Evolutionary conservation across 1,140 invertebrate species (phyloP).

Genomic region (Macrostomum lignano): DNA sequence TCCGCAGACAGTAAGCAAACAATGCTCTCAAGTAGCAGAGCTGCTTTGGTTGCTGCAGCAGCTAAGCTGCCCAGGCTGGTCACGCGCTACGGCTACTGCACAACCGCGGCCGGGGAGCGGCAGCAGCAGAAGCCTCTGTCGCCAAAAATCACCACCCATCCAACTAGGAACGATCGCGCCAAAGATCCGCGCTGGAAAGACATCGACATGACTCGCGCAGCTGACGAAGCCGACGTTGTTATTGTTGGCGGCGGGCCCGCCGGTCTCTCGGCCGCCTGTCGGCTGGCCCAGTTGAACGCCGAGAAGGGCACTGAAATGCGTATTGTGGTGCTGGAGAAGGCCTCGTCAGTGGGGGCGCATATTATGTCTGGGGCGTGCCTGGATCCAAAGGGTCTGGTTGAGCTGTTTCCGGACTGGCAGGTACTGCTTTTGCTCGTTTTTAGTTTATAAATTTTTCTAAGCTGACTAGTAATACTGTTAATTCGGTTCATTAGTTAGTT

Average conservation of each 20-base stretch:
- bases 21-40: no score
- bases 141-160: slow-evolving; percentile 56
- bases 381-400: slow-evolving; percentile 61
- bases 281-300: slow-evolving; percentile 61
- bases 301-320: slow-evolving; percentile 56
- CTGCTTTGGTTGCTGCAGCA: no score
- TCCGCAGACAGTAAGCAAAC: no score
- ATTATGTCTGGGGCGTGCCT: slow-evolving; percentile 91
- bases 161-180: slow-evolving; percentile 62
- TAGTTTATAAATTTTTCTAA: no score
- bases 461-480: no score
- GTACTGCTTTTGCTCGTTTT: no score
- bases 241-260: slow-evolving; percentile 92
- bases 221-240: slow-evolving; percentile 74
- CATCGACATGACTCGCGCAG: slow-evolving; percentile 64
- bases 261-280: slow-evolving; percentile 73
- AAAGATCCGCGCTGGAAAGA: slow-evolving; percentile 85
- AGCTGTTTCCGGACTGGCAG: slow-evolving; percentile 80
- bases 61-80: no score
- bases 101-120: no score
- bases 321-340: slow-evolving; percentile 79
- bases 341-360: slow-evolving; percentile 48
- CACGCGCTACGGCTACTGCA: no score
- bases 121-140: no score
- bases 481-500: no score